Evolutionary conservation across 2,888 invertebrate genomes (phyloP), one percentile per base, ranked within the genome.

Genomic region (Barypeithes pellucidus): DNA sequence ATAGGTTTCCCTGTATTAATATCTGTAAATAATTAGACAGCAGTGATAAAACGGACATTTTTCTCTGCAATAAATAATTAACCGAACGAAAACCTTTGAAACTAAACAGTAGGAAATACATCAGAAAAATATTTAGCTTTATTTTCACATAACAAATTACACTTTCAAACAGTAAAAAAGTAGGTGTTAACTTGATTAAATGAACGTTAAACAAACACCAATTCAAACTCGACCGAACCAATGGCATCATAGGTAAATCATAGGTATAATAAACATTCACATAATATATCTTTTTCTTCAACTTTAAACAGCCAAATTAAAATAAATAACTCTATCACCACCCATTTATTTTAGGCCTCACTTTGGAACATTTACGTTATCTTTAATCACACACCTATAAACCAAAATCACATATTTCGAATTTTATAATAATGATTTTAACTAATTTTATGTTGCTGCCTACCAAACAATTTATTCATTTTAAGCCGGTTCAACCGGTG

Each of bases 381-480:
- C 57, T 57, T 47, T 59, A 47, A 67, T 67, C 67, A 47, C 45
- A 67, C 45, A 67, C 67, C 59, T 29, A 50, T 50, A 29, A 57
- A 59, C 67, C 8, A 33, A 29, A 59, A 71, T 65, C 47, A 62
- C 70, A 65, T 71, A 57, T 43, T 71, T 71, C 33, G 63, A 71
- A 71, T 60, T 62, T 45, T 74, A 61, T 70, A 74, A 74, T 74
- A 62, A 74, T 74, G 74, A 74, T 71, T 74, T 74, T 71, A 74
- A 71, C 61, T 67, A 70, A 67, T 74, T 74, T 74, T 74, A 74
- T 70, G 71, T 60, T n/a, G 68, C 72, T 72, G 72, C 75, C 75
- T 66, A 72, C 47, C 50, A 12, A 66, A 60, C 14, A 67, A 75
- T 68, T 75, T 75, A 68, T 72, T 24, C 54, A 47, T 72, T 72